These are phyloP conservation scores for Nyctalus aviator DNA, from an alignment of 2,797 vertebrate genomes.

Conservation along the genomic window DNA sequence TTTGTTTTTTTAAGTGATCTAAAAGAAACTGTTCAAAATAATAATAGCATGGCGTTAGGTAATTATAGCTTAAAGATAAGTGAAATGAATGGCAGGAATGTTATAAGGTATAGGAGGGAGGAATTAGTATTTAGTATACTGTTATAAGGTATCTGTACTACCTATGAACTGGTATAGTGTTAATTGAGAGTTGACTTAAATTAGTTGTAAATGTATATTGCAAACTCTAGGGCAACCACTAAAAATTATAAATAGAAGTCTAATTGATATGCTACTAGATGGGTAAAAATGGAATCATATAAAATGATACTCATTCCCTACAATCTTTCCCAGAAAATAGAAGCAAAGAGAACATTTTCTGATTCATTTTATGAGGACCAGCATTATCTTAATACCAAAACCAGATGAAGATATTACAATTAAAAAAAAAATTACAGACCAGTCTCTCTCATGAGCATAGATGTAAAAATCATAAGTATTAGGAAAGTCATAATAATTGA, in stretches of 20 bases:
- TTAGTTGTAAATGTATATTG: slow-evolving; percentile 40
- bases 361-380: slow-evolving; percentile 38
- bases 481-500: not conserved
- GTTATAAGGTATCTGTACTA: not conserved
- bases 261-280: not conserved
- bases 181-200: slow-evolving; percentile 25
- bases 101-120: not conserved
- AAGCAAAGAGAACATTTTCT: slow-evolving; percentile 36
- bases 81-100: slow-evolving; percentile 7
- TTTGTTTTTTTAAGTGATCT: slow-evolving; percentile 39
- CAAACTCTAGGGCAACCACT: slow-evolving; percentile 30
- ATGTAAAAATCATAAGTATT: slow-evolving; percentile 19
- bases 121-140: not conserved
- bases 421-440: slow-evolving; percentile 7
- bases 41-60: not conserved
- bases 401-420: slow-evolving; percentile 47
- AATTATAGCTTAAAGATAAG: not conserved
- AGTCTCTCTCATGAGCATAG: not conserved
- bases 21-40: slow-evolving; percentile 41
- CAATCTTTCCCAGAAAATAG: slow-evolving; percentile 8
- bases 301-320: slow-evolving; percentile 3
- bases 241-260: slow-evolving; percentile 15
- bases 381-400: slow-evolving; percentile 32
- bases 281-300: slow-evolving; percentile 9
- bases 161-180: not conserved